Evolutionary conservation across 2,113 vertebrate species (phyloP).

Genomic region (Verasper variegatus): DNA sequence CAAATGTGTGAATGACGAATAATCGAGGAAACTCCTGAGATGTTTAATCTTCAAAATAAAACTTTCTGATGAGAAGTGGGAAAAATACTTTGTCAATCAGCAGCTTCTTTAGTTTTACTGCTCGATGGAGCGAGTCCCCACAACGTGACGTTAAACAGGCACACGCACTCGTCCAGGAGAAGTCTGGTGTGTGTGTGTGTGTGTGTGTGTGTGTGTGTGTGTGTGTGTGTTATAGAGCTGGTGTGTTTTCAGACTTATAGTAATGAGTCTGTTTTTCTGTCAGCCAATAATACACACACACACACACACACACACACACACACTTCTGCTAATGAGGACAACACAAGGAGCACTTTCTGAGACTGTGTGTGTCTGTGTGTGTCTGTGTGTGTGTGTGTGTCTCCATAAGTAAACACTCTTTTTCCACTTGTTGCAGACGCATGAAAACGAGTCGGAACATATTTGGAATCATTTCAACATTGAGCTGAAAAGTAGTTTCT

Average conservation of each 20-base stretch:
- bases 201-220: too few species aligned
- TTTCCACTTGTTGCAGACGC: slow-evolving; percentile 1
- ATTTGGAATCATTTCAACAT: slow-evolving; percentile 19
- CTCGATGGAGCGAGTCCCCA: not conserved
- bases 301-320: not conserved
- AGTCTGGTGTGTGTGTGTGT: not conserved
- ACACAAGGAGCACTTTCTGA: slow-evolving; percentile 39
- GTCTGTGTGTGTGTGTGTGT: slow-evolving; percentile 1
- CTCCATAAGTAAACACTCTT: slow-evolving; percentile 33
- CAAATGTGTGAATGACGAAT: not conserved
- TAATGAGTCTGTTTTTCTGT: too few species aligned
- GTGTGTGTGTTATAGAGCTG: too few species aligned
- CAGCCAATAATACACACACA: slow-evolving; percentile 4
- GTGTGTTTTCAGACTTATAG: too few species aligned
- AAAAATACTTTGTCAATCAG: too few species aligned
- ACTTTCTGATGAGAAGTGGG: not conserved
- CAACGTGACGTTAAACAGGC: slow-evolving; percentile 8
- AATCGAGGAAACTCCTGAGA: not conserved
- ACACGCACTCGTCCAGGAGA: not conserved
- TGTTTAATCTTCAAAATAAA: too few species aligned
- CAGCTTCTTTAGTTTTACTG: not conserved
- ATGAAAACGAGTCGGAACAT: slow-evolving; percentile 12
- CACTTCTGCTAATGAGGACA: slow-evolving; percentile 46
- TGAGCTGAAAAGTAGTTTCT: slow-evolving; percentile 32
- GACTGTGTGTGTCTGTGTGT: slow-evolving; percentile 18